These are phyloP conservation scores for Manis javanica DNA, from an alignment of 2,797 vertebrate genomes.

Conservation along the genomic window DNA sequence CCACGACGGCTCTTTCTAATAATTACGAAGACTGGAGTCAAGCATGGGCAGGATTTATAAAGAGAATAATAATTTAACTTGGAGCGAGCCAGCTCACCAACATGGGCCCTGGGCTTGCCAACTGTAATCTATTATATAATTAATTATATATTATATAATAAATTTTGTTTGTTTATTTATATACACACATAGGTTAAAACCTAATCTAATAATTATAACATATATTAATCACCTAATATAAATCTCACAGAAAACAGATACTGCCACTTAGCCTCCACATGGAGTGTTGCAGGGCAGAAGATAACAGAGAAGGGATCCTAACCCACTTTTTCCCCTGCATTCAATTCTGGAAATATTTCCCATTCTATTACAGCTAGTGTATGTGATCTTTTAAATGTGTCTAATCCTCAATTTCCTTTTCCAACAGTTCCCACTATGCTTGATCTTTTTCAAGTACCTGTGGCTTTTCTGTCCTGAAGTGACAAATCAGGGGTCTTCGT, in stretches of 20 bases:
- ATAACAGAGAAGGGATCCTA: not conserved
- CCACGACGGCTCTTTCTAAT: not conserved
- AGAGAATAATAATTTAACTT: not conserved
- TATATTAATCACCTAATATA: not conserved
- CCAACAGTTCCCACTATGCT: not conserved
- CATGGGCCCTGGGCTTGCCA: no score
- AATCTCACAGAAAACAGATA: not conserved
- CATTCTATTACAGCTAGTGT: accelerated
- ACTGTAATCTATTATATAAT: no score
- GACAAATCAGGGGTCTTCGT: accelerated
- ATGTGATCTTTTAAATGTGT: no score
- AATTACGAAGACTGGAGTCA: not conserved
- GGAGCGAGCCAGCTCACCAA: no score
- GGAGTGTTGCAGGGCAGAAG: accelerated
- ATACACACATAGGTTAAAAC: not conserved
- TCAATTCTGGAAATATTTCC: no score
- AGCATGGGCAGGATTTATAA: accelerated
- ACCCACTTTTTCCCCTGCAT: accelerated
- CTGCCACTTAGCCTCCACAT: accelerated
- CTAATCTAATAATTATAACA: not conserved
- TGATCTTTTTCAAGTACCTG: not conserved
- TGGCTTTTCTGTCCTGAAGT: not conserved
- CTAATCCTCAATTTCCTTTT: not conserved
- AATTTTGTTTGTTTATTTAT: no score
- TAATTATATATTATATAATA: not conserved